Percentiles rank a stretch among this genome's conserved stretches.
Evolutionary conservation across 2,113 vertebrate genomes (phyloP).

Genomic region (Ptilorrhoa leucosticta): DNA sequence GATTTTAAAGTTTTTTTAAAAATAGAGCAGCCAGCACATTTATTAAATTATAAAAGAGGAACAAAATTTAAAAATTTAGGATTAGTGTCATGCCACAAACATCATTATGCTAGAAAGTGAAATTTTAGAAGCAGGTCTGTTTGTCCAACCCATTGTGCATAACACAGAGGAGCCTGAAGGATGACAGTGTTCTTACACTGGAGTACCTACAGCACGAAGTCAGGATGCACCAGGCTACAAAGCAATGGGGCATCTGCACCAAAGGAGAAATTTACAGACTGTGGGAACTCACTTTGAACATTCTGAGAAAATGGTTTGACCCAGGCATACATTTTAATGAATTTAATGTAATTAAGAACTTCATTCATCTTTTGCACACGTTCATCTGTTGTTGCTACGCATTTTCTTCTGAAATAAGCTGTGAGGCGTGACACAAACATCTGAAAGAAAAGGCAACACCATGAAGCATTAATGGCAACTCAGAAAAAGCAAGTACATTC

Average conservation of each 20-base stretch:
- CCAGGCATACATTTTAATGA: constrained; percentile 97
- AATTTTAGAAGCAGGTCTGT: neutral
- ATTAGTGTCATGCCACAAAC: neutral
- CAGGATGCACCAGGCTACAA: neutral
- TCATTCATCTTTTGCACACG: constrained; percentile 97
- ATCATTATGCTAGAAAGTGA: neutral
- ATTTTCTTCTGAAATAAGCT: constrained; percentile 89
- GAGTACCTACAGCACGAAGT: neutral
- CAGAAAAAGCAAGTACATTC: neutral
- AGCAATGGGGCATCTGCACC: neutral
- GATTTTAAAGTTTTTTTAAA: neutral
- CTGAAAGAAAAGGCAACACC: constrained; percentile 63
- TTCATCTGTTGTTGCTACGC: constrained; percentile 82
- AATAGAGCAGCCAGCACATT: neutral
- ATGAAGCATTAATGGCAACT: neutral
- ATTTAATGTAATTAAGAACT: constrained; percentile 91
- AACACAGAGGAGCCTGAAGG: neutral
- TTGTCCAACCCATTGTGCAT: neutral
- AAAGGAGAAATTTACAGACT: neutral
- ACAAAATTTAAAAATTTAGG: neutral
- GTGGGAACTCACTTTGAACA: constrained; percentile 79
- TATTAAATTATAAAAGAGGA: neutral
- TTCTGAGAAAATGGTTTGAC: constrained; percentile 90
- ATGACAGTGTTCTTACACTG: neutral
- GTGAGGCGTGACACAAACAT: constrained; percentile 92